Conservation (phyloP, 2,113 vertebrate genomes). For the Seriola aureovittata region DNA sequence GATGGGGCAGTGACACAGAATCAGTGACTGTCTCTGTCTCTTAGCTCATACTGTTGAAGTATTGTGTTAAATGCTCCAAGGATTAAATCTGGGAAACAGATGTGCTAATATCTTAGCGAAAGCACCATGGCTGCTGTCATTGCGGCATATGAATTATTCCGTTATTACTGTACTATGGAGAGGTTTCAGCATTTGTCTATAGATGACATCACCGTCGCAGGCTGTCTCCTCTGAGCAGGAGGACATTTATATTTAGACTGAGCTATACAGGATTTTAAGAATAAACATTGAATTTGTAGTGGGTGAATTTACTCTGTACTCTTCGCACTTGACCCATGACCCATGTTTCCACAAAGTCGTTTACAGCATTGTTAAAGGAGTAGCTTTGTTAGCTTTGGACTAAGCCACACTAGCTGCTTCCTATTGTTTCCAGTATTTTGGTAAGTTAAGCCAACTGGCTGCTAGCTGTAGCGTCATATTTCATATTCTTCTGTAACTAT, state of each 20-base stretch:
- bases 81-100: constrained; percentile 29
- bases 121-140: constrained; percentile 12
- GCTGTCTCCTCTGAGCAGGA: neutral
- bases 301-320: neutral
- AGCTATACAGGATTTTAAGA: neutral
- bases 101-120: neutral
- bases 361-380: neutral
- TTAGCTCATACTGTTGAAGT: neutral
- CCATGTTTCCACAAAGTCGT: no score
- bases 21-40: neutral
- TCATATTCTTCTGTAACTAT: neutral
- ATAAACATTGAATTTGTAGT: neutral
- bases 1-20: neutral
- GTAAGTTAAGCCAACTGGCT: neutral
- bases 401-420: neutral
- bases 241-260: neutral
- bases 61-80: neutral
- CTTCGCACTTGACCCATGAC: neutral
- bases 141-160: neutral
- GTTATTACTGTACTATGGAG: neutral
- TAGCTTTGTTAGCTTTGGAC: neutral
- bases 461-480: neutral
- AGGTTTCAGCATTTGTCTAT: neutral
- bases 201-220: constrained; percentile 15
- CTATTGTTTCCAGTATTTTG: neutral